These are phyloP conservation scores for Chanos chanos DNA, from an alignment of 2,797 vertebrate species.

Conservation along the genomic window DNA sequence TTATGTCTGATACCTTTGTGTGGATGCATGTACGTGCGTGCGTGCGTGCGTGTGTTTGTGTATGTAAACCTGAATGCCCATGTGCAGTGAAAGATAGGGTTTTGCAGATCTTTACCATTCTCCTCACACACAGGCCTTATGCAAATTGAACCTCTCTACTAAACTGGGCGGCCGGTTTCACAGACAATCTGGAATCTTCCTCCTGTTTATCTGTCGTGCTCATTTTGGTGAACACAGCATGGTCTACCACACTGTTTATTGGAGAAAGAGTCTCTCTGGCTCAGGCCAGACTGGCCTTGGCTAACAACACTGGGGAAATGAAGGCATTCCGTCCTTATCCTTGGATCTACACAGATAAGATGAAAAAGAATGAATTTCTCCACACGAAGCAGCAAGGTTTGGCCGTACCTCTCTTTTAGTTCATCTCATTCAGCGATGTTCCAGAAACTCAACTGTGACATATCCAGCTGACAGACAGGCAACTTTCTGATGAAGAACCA, in stretches of 20 bases:
- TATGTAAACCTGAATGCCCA: neutral
- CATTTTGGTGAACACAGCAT: slow-evolving; percentile 37
- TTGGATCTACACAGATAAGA: slow-evolving; percentile 18
- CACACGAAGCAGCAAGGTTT: neutral
- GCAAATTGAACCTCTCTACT: slow-evolving; percentile 26
- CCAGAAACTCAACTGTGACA: neutral
- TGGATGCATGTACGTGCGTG: neutral
- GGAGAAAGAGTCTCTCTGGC: slow-evolving; percentile 7
- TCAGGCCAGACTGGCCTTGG: slow-evolving; percentile 1
- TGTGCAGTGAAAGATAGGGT: neutral
- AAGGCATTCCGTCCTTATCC: neutral
- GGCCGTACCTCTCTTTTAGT: neutral
- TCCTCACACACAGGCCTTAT: slow-evolving; percentile 27
- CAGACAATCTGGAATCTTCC: slow-evolving; percentile 32
- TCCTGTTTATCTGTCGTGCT: slow-evolving; percentile 35
- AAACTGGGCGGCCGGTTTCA: slow-evolving; percentile 4
- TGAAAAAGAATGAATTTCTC: slow-evolving; percentile 13
- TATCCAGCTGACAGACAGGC: slow-evolving; percentile 1
- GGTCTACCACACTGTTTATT: slow-evolving; percentile 14
- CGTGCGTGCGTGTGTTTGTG: neutral
- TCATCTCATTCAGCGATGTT: slow-evolving; percentile 18
- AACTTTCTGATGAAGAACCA: slow-evolving; percentile 20
- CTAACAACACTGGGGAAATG: neutral
- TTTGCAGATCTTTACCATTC: slow-evolving; percentile 22
- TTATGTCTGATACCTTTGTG: too few relatives aligned